Conservation (phyloP, 2,888 invertebrate species). For the Hydroisotoma schaefferi region DNA sequence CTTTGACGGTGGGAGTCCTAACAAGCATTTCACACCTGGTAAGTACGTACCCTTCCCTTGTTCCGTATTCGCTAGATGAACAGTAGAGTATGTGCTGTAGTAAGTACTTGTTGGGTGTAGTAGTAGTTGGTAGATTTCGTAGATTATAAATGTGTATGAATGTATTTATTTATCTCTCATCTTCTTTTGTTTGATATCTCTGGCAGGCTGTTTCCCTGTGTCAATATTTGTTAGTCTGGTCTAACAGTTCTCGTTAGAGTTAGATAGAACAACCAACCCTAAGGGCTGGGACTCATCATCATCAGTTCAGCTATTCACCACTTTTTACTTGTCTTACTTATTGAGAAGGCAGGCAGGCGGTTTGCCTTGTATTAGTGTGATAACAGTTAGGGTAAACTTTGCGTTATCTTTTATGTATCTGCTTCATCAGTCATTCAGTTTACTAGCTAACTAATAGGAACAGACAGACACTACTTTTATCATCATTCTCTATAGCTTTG, state of each 20-base stretch:
- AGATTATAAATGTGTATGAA: neutral
- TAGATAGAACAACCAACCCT: neutral
- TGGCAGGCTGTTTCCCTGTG: neutral
- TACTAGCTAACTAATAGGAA: neutral
- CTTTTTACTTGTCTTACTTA: constrained; percentile 5
- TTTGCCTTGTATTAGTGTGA: neutral
- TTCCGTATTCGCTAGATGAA: neutral
- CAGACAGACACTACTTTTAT: neutral
- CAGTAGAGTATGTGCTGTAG: neutral
- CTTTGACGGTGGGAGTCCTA: constrained; percentile 47
- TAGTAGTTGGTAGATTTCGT: neutral
- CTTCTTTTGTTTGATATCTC: neutral
- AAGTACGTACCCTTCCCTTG: constrained; percentile 41
- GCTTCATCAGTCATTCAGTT: too few species aligned
- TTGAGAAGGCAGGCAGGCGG: neutral
- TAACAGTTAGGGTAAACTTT: too few species aligned
- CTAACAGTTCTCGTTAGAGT: too few species aligned
- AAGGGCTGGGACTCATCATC: constrained; percentile 3
- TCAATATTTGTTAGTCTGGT: constrained; percentile 13
- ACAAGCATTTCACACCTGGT: constrained; percentile 49
- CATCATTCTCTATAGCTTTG: neutral
- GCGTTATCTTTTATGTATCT: too few species aligned
- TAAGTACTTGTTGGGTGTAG: neutral
- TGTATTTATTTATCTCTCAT: constrained; percentile 1
- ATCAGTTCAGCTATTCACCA: constrained; percentile 6